Evolutionary conservation across 2,113 vertebrate species (phyloP).

Genomic region (Scopus umbretta): DNA sequence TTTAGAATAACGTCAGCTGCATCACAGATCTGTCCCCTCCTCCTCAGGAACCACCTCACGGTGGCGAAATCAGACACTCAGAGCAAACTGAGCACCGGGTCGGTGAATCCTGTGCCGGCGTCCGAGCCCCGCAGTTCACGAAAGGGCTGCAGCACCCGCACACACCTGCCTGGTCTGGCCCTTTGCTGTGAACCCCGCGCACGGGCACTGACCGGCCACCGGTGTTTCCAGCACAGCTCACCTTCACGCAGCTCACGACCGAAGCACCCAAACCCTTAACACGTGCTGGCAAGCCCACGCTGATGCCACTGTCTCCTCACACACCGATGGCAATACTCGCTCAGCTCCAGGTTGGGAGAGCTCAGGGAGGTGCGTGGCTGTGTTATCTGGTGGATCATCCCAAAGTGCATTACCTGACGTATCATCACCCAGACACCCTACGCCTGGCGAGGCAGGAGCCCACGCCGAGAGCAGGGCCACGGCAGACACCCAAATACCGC

Average conservation of each 20-base stretch:
- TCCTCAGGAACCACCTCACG: background rate
- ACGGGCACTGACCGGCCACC: background rate
- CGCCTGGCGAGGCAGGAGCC: background rate
- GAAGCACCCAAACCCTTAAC: background rate
- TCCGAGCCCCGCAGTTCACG: background rate
- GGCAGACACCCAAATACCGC: too few relatives aligned
- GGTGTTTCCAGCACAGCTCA: background rate
- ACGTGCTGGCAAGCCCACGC: fast-evolving
- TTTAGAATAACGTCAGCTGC: background rate
- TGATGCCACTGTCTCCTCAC: background rate
- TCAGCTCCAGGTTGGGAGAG: background rate
- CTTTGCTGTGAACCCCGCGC: background rate
- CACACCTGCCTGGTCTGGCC: background rate
- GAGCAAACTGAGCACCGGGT: background rate
- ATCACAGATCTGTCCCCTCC: background rate
- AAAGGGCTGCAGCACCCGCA: background rate
- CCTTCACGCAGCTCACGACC: too few relatives aligned
- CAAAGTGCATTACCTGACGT: fast-evolving
- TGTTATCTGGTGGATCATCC: background rate
- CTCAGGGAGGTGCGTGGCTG: background rate
- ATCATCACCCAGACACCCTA: background rate
- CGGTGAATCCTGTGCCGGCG: background rate
- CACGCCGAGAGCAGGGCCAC: background rate
- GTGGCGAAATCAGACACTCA: background rate
- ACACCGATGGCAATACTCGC: fast-evolving